Evolutionary conservation across 2,797 vertebrate species (phyloP).

Genomic region (Emydoidea blandingii): DNA sequence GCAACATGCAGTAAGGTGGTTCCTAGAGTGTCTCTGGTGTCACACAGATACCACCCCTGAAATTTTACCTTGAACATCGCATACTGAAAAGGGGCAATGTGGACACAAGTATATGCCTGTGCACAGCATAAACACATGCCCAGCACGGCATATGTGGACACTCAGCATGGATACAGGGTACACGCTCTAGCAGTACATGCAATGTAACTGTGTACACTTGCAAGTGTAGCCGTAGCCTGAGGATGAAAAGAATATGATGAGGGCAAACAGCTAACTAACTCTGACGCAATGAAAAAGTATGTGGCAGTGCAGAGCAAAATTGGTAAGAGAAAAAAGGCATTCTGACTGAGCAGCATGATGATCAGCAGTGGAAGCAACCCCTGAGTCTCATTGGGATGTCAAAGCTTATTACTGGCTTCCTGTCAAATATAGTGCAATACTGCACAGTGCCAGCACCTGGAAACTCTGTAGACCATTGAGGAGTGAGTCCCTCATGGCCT

Average conservation of each 20-base stretch:
- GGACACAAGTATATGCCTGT: neutral
- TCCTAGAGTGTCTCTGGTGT: neutral
- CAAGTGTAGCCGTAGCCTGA: neutral
- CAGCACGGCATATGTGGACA: too few relatives aligned
- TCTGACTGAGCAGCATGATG: neutral
- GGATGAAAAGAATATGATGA: neutral
- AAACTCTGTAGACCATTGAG: neutral
- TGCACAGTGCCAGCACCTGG: neutral
- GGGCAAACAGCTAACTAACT: neutral
- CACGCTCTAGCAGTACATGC: neutral
- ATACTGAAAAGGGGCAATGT: neutral
- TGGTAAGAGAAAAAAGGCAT: neutral
- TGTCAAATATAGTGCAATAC: neutral
- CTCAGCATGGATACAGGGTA: neutral
- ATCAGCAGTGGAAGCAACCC: neutral
- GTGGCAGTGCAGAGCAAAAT: neutral
- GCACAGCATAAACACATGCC: neutral
- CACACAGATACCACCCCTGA: neutral
- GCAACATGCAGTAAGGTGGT: neutral
- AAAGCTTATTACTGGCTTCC: neutral
- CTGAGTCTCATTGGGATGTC: neutral
- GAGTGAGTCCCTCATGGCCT: neutral
- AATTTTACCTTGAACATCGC: neutral
- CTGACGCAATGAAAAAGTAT: neutral
- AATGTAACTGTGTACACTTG: neutral